Base-by-base conservation (phyloP, 2,113 vertebrate genomes). In the Mirounga angustirostris region DNA sequence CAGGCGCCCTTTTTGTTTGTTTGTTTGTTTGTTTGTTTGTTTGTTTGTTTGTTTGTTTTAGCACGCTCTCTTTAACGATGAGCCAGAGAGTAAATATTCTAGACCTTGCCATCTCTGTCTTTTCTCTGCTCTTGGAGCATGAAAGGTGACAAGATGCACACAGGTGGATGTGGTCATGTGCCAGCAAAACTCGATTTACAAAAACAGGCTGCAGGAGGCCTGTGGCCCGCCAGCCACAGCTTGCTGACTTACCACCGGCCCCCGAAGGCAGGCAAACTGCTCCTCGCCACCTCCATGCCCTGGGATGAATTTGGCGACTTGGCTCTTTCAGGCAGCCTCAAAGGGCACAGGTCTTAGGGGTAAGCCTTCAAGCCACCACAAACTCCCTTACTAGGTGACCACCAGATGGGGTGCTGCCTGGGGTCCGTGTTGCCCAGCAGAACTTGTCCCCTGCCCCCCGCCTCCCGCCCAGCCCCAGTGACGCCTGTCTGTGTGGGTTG, bases 381-480 rank as follows among this genome's bases (percentile, higher is more conserved):
- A 6, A 9, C 43, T 56, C 5, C 28, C 43, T 65, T 21, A 5
- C 5, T 1, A n/a, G 22, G 22, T 65, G 18, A 54, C 28, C 30
- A 9, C 18, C 22, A 43, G 61, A 3, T 11, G 0, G 63, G 52
- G 6, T 43, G 13, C 54, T 15, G 4, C 14, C 26, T 43, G 65
- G 69, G 65, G 10, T 24, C 9, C 61, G 83, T 63, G 33, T n/a
- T 28, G 80, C 61, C 7, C 22, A 71, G 43, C 30, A 94, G n/a
- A 80, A n/a, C 12, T 28, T 1, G 4, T 11, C 7, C 3, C 24
- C 10, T 0, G 2, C 4, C 15, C 13, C 28, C 0, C 52, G 2
- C 4, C 15, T 10, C 28, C 0, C 52, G 11, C 46, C 2, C 21
- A 30, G 13, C 18, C 19, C 16, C 28, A 4, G 33, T 0, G 28